Conservation (phyloP, 2,113 vertebrate species). For the Campylomormyrus numenius region DNA sequence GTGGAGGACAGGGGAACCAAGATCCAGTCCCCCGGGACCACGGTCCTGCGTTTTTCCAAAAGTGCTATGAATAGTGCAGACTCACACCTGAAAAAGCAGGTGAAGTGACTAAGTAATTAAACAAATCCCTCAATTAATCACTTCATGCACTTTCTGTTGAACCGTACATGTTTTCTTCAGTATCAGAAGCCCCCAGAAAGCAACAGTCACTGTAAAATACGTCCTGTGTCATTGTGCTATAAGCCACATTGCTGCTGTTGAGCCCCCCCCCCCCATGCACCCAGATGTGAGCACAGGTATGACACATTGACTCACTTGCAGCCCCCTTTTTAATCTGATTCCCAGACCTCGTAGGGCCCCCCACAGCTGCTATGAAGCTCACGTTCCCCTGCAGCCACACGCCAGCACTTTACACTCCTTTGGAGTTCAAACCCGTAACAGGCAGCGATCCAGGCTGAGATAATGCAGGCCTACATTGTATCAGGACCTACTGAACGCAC, state of each 20-base stretch:
- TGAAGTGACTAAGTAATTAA: background rate
- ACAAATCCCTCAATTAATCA: background rate
- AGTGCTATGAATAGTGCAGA: background rate
- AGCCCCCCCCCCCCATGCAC: background rate
- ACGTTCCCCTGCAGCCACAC: slow-evolving; percentile 38
- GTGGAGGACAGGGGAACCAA: background rate
- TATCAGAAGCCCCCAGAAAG: background rate
- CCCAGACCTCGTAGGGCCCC: background rate
- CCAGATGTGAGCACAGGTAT: background rate
- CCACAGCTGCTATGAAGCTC: slow-evolving; percentile 16
- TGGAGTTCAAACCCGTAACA: slow-evolving; percentile 29
- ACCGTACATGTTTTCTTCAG: background rate
- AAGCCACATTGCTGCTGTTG: background rate
- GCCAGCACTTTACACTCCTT: slow-evolving; percentile 22
- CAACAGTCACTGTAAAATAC: background rate
- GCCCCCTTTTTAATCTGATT: slow-evolving; percentile 23
- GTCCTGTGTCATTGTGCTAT: background rate
- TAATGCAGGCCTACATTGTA: background rate
- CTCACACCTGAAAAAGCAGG: background rate
- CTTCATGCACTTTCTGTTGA: background rate
- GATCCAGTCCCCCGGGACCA: background rate
- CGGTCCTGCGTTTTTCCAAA: background rate
- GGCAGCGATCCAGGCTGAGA: background rate
- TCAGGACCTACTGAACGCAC: background rate
- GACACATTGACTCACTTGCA: slow-evolving; percentile 12